These are phyloP conservation scores for Enteromius thamalakanensis DNA, from an alignment of 2,797 vertebrate genomes.

Conservation along the genomic window DNA sequence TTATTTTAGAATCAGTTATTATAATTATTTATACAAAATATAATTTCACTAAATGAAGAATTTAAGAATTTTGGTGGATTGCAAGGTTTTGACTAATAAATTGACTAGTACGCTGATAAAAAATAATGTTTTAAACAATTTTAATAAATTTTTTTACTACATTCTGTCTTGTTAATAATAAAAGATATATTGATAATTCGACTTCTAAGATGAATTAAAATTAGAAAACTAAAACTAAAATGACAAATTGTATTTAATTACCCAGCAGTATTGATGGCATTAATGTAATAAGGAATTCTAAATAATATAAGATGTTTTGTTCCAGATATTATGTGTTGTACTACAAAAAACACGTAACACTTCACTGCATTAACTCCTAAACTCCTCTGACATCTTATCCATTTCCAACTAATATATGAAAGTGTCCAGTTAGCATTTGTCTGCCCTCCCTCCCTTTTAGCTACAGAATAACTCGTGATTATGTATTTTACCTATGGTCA, in stretches of 20 bases:
- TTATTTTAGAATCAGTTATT: not conserved
- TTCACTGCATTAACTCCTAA: conserved; percentile 29
- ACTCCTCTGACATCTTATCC: conserved; percentile 26
- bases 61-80: not conserved
- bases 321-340: not conserved
- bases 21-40: not conserved
- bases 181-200: too few relatives aligned
- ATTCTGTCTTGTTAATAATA: not conserved
- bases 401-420: conserved; percentile 23
- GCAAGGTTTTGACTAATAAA: not conserved
- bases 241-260: not conserved
- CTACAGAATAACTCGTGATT: not conserved
- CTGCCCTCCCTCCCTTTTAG: not conserved
- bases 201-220: not conserved
- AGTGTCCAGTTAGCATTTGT: not conserved
- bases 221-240: too few relatives aligned
- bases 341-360: not conserved
- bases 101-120: not conserved
- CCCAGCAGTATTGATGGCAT: not conserved
- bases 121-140: not conserved
- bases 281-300: not conserved
- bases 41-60: not conserved
- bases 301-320: not conserved
- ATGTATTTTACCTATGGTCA: not conserved
- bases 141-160: not conserved